Evolutionary conservation across 2,113 vertebrate genomes (phyloP), one percentile per base, ranked within the genome.

Genomic region (Grus americana): DNA sequence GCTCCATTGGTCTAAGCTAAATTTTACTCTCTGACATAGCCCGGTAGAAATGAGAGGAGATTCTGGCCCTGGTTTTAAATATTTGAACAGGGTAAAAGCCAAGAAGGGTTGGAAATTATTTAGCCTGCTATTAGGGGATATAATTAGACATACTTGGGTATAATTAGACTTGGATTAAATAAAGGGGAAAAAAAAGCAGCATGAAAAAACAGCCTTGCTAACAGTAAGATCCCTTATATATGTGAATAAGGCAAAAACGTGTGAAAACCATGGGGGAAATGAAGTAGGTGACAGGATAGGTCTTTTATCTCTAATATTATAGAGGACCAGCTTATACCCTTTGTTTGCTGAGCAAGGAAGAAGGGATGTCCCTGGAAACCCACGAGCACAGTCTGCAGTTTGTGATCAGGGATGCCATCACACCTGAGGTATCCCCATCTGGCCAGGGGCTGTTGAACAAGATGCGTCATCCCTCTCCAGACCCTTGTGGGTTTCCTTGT

Each of bases 21-120:
- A 79, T 96, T 94, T 95, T 93, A 62, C 72, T 87, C 19, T 1
- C 70, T 97, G 92, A 81, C 92, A 90, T 62, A 92, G 71, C 26
- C 59, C 5, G 6, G 79, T 88, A 96, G 80, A 97, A 96, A 95
- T 85, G 70, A 95, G 59, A 90, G 32, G 65, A 94, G 83, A 95
- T 87, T 91, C 84, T 93, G 89, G 92, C 86, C 46, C 66, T 71
- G 66, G 54, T 85, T 95, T 96, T 93, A 96, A 96, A 97, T 97
- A 94, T 97, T 97, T 97, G 89, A 95, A 90, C 81, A 91, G 94
- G 87, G 92, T 91, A 95, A 97, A 97, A 93, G 95, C 97, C 97
- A 97, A 97, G 87, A 89, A 95, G n/a, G 74, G 50, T 67, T 97
- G 84, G 95, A 95, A 96, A 96, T 97, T 94, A 97, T 96, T 97